Percentiles rank a stretch among this genome's conserved stretches.
phyloP scores from a whole-genome alignment of 2,797 vertebrate species.

The Babyrousa celebensis region DNA sequence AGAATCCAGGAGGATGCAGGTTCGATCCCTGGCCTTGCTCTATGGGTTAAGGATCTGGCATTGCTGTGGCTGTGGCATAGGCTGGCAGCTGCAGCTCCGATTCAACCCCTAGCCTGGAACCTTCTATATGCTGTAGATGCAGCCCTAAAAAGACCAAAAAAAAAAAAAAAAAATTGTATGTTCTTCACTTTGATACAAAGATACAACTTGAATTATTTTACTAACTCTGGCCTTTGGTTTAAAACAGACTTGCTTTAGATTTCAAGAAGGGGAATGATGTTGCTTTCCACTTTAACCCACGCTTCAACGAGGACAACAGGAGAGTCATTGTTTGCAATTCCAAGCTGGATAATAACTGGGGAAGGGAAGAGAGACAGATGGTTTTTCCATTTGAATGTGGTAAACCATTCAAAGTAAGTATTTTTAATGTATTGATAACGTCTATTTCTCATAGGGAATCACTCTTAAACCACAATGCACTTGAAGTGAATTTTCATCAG shows the following conservation, averaged over 20 bases:
- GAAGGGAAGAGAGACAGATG: constrained; percentile 94
- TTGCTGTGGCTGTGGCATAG: no score
- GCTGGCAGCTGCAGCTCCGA: no score
- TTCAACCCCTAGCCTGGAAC: no score
- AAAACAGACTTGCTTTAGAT: constrained; percentile 94
- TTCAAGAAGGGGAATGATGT: constrained; percentile 93
- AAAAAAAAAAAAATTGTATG: neutral
- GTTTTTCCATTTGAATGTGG: constrained; percentile 94
- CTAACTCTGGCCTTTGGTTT: constrained; percentile 69
- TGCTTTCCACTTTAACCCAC: constrained; percentile 98
- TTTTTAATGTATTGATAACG: neutral
- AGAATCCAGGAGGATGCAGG: no score
- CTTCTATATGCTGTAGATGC: no score
- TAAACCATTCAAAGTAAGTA: constrained; percentile 95
- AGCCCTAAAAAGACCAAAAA: no score
- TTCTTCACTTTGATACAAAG: constrained; percentile 35
- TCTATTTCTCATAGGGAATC: neutral
- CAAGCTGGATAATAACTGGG: constrained; percentile 92
- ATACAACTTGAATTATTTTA: constrained; percentile 7
- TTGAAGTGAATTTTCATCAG: neutral
- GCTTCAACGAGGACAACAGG: constrained; percentile 92
- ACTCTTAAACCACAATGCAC: neutral
- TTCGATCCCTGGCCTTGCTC: no score
- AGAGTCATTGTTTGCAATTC: constrained; percentile 95
- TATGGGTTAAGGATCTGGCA: no score